phyloP scores from a whole-genome alignment of 2,888 invertebrate genomes.

The Drosophila tanythrix region DNA sequence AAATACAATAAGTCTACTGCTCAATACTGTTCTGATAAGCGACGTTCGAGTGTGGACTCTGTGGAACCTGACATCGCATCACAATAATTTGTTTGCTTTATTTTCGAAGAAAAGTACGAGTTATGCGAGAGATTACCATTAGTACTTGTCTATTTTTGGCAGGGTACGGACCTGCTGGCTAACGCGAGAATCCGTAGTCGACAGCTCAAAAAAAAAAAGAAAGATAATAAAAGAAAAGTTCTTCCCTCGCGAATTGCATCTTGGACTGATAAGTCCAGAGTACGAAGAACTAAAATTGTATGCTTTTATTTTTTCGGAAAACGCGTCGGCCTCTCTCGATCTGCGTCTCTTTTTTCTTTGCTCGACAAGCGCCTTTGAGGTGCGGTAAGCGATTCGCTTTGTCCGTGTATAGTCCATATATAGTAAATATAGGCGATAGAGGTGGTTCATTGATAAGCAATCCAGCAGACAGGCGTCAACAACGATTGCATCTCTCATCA shows the following conservation, averaged over 20 bases:
- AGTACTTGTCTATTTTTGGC: slow-evolving; percentile 77
- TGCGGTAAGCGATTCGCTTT: slow-evolving; percentile 51
- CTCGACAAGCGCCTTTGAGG: slow-evolving; percentile 1
- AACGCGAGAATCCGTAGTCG: slow-evolving; percentile 51
- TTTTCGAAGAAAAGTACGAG: slow-evolving; percentile 72
- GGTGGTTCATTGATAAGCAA: slow-evolving; percentile 55
- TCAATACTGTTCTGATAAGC: slow-evolving; percentile 66
- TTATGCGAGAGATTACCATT: slow-evolving; percentile 51
- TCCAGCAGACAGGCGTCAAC: slow-evolving; percentile 35
- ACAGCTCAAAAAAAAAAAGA: slow-evolving; percentile 32
- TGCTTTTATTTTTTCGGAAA: slow-evolving; percentile 28
- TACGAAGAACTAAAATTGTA: slow-evolving; percentile 7
- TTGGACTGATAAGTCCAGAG: slow-evolving; percentile 29
- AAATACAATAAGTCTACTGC: slow-evolving; percentile 16
- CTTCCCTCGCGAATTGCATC: slow-evolving; percentile 36
- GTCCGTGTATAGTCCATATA: slow-evolving; percentile 28
- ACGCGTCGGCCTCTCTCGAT: slow-evolving; percentile 12
- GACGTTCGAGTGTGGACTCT: slow-evolving; percentile 49
- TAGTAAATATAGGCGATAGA: slow-evolving; percentile 33
- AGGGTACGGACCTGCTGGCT: slow-evolving; percentile 74
- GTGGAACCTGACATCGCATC: slow-evolving; percentile 57
- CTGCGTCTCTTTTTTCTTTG: slow-evolving; percentile 1
- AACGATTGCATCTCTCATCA: slow-evolving; percentile 45
- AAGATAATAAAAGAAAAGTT: slow-evolving; percentile 7
- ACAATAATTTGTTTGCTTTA: slow-evolving; percentile 31